Conservation (phyloP, 2,113 vertebrate species). For the Cyanoderma ruficeps region DNA sequence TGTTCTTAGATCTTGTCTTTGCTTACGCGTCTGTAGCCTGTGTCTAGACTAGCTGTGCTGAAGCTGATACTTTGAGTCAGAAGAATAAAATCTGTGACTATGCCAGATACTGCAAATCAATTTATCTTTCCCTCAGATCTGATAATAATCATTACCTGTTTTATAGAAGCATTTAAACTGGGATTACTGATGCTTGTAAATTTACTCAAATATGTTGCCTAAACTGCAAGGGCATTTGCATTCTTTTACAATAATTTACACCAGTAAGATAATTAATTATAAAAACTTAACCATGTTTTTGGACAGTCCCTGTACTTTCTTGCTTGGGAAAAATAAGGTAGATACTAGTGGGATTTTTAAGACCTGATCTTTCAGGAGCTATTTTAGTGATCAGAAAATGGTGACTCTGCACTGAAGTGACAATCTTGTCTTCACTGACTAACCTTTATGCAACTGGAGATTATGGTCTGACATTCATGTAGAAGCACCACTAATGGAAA, state of each 20-base stretch:
- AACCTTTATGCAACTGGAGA: background rate
- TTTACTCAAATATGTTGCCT: background rate
- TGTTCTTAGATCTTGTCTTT: conserved; percentile 7
- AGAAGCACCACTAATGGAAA: background rate
- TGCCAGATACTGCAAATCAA: background rate
- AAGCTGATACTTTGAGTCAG: background rate
- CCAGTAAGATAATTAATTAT: background rate
- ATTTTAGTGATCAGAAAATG: background rate
- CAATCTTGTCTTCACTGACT: background rate
- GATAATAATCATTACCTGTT: background rate
- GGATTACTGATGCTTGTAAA: background rate
- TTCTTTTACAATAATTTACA: background rate
- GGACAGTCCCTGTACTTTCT: background rate
- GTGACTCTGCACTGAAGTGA: background rate
- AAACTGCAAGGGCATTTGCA: background rate
- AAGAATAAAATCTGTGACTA: background rate
- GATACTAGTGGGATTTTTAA: background rate
- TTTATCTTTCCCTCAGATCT: background rate
- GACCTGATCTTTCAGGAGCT: background rate
- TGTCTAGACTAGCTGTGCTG: background rate
- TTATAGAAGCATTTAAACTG: background rate
- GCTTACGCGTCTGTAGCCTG: background rate
- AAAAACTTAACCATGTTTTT: background rate
- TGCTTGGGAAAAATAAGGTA: background rate
- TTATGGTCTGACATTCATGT: background rate